Base-by-base conservation (phyloP, 2,888 invertebrate genomes). In the Limenitis camilla region DNA sequence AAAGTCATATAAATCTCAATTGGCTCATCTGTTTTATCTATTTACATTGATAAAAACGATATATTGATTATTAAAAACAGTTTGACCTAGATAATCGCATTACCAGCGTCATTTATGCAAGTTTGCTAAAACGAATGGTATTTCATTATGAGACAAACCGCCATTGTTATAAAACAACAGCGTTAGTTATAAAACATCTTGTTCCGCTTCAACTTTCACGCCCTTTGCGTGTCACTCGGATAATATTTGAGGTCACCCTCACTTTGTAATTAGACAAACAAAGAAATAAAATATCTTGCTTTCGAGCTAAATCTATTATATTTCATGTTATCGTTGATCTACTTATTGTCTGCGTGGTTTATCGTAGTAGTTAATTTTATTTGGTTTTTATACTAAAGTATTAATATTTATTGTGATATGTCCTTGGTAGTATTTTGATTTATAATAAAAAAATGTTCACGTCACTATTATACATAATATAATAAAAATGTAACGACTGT, bases 81-180 rank as follows among this genome's bases (percentile, higher is more conserved):
- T 77, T 77, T 72, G 71, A 69, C 73, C 73, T 69, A 72, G 78
- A 82, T 84, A 81, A 86, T 82, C 75, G 81, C 75, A 75, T 76
- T 74, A 75, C 69, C 73, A 75, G 69, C 73, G 77, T 79, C 81
- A 78, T 84, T 83, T 82, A 78, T 82, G 82, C 82, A 81, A 84
- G 78, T 81, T 82, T 72, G 78, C 81, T 81, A 82, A 84, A 83
- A 81, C 79, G 76, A 82, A 81, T 78, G 76, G 77, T 76, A 72
- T 69, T 74, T 72, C 67, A 70, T 67, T 69, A 63, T 58, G 61
- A 60, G 69, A 64, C 66, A 63, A 71, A 73, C 65, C 70, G 65
- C 64, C 76, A 69, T 67, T 78, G 72, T 73, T 72, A 69, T 73
- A 64, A 68, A 63, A 38, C 30, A 38, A 28, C 62, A 47, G 55